Base-by-base conservation (phyloP, 2,888 invertebrate species). In the Lasioglossum marginatum region DNA sequence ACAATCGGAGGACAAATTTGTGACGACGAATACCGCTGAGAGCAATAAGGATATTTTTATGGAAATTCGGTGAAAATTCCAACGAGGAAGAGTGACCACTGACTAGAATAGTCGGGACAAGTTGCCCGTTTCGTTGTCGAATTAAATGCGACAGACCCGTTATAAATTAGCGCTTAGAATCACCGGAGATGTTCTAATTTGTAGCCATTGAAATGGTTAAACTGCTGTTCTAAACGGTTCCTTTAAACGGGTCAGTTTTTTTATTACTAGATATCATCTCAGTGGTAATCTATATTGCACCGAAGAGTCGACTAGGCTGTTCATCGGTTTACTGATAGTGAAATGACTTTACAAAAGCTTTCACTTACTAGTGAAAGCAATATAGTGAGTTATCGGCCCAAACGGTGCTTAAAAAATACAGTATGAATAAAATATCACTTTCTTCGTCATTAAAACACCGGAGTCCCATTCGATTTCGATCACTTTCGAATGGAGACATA, bases 31-130 rank as follows among this genome's bases (percentile, higher is more conserved):
- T 14, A 16, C 2, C 16, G 27, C 31, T 16, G 0, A 16, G 31
- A 63, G 63, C 14, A 63, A 63, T 31, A 60, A 14, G 27, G 60
- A 60, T 5, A 63, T 63, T 63, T 63, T 63, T 63, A 63, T 63
- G 63, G 63, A 63, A 63, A 31, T 63, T 63, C 63, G 63, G 31
- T 63, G 63, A 63, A 63, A 63, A 31, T 60, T 60, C 27, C 27
- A 60, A 27, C 2, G 27, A 14, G 60, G 27, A 27, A 60, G 27
- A 60, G 14, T 43, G 14, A 14, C 60, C 14, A 27, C 14, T 16
- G 31, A 31, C 31, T 31, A 16, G 16, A 16, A 31, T 16, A 63
- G 6, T 31, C 63, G 63, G 1, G 31, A 16, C 63, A 6, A 31
- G 31, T 52, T 52, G 10, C 1, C 23, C 23, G n/a, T 31, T 63